These are phyloP conservation scores for Zaprionus obscuricornis DNA, from an alignment of 2,888 invertebrate species.

Conservation along the genomic window DNA sequence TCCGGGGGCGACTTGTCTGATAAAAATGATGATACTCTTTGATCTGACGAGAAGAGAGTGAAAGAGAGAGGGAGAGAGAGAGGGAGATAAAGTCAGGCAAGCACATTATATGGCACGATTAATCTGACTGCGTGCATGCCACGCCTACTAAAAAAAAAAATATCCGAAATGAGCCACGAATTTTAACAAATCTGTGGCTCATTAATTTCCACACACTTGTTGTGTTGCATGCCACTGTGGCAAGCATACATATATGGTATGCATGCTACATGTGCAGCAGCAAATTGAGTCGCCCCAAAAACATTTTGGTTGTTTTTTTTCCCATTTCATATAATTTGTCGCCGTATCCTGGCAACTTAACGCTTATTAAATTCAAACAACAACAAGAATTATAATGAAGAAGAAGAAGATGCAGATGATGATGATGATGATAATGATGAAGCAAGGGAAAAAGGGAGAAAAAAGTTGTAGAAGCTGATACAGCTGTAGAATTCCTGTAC, in stretches of 20 bases:
- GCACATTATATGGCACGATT: constrained; percentile 63
- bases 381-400: constrained; percentile 7
- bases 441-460: too few species aligned
- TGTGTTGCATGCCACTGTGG: constrained; percentile 34
- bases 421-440: constrained; percentile 7
- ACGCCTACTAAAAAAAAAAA: constrained; percentile 43
- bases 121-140: constrained; percentile 57
- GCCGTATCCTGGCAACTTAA: constrained; percentile 65
- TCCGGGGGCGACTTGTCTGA: constrained; percentile 28
- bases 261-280: constrained; percentile 13
- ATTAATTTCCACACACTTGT: constrained; percentile 77
- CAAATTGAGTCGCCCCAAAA: constrained; percentile 64
- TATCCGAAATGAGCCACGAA: constrained; percentile 70
- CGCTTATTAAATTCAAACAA: constrained; percentile 67
- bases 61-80: too few species aligned
- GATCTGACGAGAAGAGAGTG: background rate
- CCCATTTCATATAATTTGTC: constrained; percentile 55
- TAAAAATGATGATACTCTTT: constrained; percentile 30
- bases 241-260: too few species aligned
- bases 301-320: constrained; percentile 34
- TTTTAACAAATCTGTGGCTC: constrained; percentile 76
- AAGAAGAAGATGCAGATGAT: background rate
- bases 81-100: too few species aligned
- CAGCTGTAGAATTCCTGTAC: constrained; percentile 19
- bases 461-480: too few species aligned